Evolutionary conservation across 2,888 invertebrate species (phyloP).

Genomic region (Zaprionus obscuricornis): DNA sequence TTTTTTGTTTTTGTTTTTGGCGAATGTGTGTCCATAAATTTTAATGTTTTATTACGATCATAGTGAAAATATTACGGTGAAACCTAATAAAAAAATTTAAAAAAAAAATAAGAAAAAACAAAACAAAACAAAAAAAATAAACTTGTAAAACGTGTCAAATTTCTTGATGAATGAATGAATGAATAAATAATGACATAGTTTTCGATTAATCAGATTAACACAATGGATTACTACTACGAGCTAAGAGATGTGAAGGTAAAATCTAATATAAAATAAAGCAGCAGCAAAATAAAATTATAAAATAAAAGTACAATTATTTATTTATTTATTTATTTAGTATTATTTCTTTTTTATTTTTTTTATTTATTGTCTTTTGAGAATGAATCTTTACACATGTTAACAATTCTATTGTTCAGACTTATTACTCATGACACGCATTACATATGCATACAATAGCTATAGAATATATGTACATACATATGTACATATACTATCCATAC

Average conservation of each 20-base stretch:
- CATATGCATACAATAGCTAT: too few relatives aligned
- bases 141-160: conserved; percentile 46
- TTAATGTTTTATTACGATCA: conserved; percentile 54
- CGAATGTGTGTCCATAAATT: conserved; percentile 59
- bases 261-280: conserved; percentile 25
- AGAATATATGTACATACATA: too few relatives aligned
- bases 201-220: conserved; percentile 30
- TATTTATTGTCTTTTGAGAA: conserved; percentile 14
- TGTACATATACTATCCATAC: too few relatives aligned
- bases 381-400: conserved; percentile 6
- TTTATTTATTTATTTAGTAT: conserved; percentile 26
- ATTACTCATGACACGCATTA: too few relatives aligned
- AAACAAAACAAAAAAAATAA: too few relatives aligned
- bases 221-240: conserved; percentile 67
- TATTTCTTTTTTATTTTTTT: neutral
- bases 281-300: too few relatives aligned
- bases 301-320: too few relatives aligned
- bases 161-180: conserved; percentile 23
- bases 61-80: conserved; percentile 66
- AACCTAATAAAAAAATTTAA: conserved; percentile 47
- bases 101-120: too few relatives aligned
- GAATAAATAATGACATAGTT: neutral
- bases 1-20: conserved; percentile 17
- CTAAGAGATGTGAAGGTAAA: conserved; percentile 63
- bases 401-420: conserved; percentile 30